Percentiles rank a stretch among this genome's conserved stretches.
These are phyloP conservation scores for Columbina picui DNA, from an alignment of 2,113 vertebrate species.

Conservation along the genomic window DNA sequence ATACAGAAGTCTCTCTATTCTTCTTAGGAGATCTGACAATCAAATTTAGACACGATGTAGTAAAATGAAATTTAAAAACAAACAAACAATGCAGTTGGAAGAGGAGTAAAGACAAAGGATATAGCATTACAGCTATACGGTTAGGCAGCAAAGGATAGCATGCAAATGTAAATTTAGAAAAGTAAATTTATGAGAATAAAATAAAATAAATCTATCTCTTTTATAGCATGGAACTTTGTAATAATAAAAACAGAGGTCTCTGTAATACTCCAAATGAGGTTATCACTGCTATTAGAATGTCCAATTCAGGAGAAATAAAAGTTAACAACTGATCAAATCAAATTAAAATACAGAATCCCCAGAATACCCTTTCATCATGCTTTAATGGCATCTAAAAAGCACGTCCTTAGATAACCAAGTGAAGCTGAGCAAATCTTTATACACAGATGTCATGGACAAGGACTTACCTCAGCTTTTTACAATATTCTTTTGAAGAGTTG, in stretches of 20 bases:
- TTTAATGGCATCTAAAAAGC: slow-evolving; percentile 53
- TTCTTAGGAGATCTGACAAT: background rate
- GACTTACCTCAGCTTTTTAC: slow-evolving; percentile 34
- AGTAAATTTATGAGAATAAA: background rate
- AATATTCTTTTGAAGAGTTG: slow-evolving; percentile 43
- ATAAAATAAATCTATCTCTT: background rate
- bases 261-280: background rate
- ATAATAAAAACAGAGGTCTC: slow-evolving; percentile 13
- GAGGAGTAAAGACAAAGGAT: background rate
- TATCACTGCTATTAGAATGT: slow-evolving; percentile 43
- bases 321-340: slow-evolving; percentile 65
- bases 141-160: background rate
- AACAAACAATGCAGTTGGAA: background rate
- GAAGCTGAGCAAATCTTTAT: slow-evolving; percentile 45
- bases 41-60: background rate
- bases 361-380: slow-evolving; percentile 43
- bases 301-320: slow-evolving; percentile 57
- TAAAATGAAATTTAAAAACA: background rate
- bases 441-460: slow-evolving; percentile 21
- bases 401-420: slow-evolving; percentile 8
- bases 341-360: slow-evolving; percentile 66
- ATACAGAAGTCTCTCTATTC: background rate
- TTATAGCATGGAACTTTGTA: background rate
- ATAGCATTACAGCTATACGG: background rate
- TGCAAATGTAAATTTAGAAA: background rate